Evolutionary conservation across 2,888 invertebrate genomes (phyloP).

Genomic region (Acronicta alni): DNA sequence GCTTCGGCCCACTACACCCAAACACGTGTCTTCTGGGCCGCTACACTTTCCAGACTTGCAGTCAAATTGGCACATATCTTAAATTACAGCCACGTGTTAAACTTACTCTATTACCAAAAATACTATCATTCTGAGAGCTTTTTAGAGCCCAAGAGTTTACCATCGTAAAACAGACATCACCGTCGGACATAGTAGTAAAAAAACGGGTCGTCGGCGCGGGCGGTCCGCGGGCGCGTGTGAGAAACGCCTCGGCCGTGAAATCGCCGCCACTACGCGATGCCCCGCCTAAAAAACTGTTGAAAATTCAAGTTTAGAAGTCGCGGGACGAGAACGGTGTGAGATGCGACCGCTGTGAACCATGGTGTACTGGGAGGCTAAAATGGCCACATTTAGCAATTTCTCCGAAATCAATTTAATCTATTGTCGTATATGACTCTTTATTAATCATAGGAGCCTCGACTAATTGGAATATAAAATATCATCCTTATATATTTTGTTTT

Average conservation of each 20-base stretch:
- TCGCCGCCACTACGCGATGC: conserved; percentile 55
- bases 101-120: conserved; percentile 9
- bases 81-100: conserved; percentile 3
- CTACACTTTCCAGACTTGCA: neutral
- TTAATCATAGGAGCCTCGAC: no score
- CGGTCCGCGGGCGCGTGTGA: conserved; percentile 61
- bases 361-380: no score
- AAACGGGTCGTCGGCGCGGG: conserved; percentile 56
- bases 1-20: no score
- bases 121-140: conserved; percentile 35
- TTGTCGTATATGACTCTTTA: no score
- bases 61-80: neutral
- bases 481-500: no score
- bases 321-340: conserved; percentile 45
- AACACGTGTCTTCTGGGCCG: no score
- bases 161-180: conserved; percentile 60
- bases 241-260: conserved; percentile 61
- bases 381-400: no score
- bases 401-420: no score
- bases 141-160: conserved; percentile 48
- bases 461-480: no score
- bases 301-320: conserved; percentile 29
- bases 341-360: neutral
- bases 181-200: conserved; percentile 46
- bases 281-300: conserved; percentile 45